These are phyloP conservation scores for Drosophila pallidifrons DNA, from an alignment of 1,140 invertebrate genomes.

Conservation along the genomic window DNA sequence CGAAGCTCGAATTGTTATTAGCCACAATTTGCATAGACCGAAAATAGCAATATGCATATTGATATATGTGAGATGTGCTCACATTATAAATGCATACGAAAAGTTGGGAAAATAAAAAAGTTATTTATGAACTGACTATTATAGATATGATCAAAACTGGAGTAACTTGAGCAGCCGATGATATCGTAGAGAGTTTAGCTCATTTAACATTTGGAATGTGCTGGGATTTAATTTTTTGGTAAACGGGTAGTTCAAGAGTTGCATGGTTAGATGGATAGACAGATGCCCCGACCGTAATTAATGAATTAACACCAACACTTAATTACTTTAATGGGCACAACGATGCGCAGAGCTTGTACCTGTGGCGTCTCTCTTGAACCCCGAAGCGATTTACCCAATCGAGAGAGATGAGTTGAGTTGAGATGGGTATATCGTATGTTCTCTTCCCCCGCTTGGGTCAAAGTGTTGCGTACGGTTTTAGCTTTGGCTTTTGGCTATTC, in stretches of 20 bases:
- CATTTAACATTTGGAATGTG: conserved; percentile 19
- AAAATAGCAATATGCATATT: conserved; percentile 10
- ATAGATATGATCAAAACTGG: background rate
- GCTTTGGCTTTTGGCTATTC: background rate
- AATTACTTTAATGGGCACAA: conserved; percentile 62
- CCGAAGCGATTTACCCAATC: conserved; percentile 34
- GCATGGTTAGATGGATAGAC: conserved; percentile 28
- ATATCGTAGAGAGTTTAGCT: background rate
- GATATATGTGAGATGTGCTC: conserved; percentile 7
- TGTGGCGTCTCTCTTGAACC: conserved; percentile 55
- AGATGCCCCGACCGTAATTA: conserved; percentile 56
- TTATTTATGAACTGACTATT: background rate
- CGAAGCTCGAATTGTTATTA: background rate
- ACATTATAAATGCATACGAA: conserved; percentile 12
- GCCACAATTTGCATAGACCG: conserved; percentile 4
- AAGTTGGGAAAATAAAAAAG: background rate
- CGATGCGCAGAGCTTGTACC: conserved; percentile 33
- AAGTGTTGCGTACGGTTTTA: conserved; percentile 22
- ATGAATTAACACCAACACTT: conserved; percentile 82
- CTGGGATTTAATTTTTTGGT: background rate
- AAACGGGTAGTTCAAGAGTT: background rate
- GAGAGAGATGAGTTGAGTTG: background rate
- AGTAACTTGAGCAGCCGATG: background rate
- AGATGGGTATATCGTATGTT: conserved; percentile 3
- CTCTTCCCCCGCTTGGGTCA: conserved; percentile 5